Conservation (phyloP, 30 jellyfish, hydroid and myxozoan species). For the Chironex yamaguchii region DNA sequence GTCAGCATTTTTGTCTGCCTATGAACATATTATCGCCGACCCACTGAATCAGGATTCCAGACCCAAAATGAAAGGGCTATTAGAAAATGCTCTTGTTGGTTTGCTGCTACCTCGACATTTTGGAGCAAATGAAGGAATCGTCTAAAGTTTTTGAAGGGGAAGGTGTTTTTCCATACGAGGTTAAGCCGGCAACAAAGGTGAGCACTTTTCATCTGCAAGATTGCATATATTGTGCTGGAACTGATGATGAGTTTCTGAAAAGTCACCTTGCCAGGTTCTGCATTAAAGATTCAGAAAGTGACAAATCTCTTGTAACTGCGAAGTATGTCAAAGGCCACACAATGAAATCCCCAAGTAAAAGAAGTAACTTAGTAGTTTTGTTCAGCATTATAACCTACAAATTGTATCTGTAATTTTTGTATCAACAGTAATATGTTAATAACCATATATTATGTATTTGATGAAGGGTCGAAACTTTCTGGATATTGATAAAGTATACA, state of each 20-base stretch:
- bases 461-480: too few species aligned
- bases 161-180: conserved; percentile 53
- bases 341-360: too few species aligned
- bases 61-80: conserved; percentile 29
- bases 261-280: conserved; percentile 8
- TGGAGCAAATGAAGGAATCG: neutral
- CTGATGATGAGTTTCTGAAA: conserved; percentile 20
- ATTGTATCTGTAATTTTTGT: too few species aligned
- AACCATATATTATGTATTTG: too few species aligned
- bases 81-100: conserved; percentile 23
- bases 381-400: too few species aligned
- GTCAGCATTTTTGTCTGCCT: conserved; percentile 73
- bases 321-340: neutral
- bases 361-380: too few species aligned
- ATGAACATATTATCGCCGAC: conserved; percentile 59
- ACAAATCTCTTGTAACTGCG: neutral
- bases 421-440: too few species aligned
- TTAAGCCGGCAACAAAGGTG: conserved; percentile 28
- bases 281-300: too few species aligned
- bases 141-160: conserved; percentile 71
- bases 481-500: too few species aligned
- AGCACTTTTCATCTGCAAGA: conserved; percentile 8
- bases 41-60: conserved; percentile 21
- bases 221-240: conserved; percentile 28
- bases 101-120: conserved; percentile 52